These are phyloP conservation scores for Mythimna vitellina DNA, from an alignment of 2,888 invertebrate species.

Conservation along the genomic window DNA sequence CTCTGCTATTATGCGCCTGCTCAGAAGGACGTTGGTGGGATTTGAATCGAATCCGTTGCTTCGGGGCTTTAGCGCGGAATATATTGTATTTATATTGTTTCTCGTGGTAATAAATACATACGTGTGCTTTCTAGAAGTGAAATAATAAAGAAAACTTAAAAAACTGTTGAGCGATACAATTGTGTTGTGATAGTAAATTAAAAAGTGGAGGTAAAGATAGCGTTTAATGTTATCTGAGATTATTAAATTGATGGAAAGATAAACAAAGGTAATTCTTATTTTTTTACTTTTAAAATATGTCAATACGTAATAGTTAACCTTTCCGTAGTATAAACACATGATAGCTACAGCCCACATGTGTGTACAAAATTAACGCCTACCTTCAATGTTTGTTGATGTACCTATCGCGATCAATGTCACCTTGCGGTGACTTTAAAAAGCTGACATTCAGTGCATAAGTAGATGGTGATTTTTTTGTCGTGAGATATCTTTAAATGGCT, in stretches of 20 bases:
- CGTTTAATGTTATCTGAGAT: slow-evolving; percentile 22
- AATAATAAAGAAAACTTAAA: background rate
- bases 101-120: background rate
- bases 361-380: slow-evolving; percentile 31
- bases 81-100: slow-evolving; percentile 30
- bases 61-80: slow-evolving; percentile 44
- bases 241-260: slow-evolving; percentile 19
- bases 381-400: slow-evolving; percentile 1
- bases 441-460: background rate
- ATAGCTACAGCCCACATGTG: slow-evolving; percentile 35
- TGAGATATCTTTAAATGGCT: no score
- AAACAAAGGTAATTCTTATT: slow-evolving; percentile 47
- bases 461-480: no score
- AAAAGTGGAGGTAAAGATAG: background rate
- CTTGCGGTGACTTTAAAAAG: slow-evolving; percentile 23
- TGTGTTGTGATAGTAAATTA: background rate
- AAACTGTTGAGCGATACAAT: background rate
- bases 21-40: slow-evolving; percentile 63
- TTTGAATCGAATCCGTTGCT: slow-evolving; percentile 58
- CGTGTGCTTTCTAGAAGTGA: background rate
- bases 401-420: slow-evolving; percentile 41
- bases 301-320: background rate
- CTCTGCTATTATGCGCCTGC: slow-evolving; percentile 56
- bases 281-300: background rate
- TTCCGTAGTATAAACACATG: slow-evolving; percentile 2